Evolutionary conservation across 2,888 invertebrate species (phyloP).

Genomic region (Calliopum simillimum): DNA sequence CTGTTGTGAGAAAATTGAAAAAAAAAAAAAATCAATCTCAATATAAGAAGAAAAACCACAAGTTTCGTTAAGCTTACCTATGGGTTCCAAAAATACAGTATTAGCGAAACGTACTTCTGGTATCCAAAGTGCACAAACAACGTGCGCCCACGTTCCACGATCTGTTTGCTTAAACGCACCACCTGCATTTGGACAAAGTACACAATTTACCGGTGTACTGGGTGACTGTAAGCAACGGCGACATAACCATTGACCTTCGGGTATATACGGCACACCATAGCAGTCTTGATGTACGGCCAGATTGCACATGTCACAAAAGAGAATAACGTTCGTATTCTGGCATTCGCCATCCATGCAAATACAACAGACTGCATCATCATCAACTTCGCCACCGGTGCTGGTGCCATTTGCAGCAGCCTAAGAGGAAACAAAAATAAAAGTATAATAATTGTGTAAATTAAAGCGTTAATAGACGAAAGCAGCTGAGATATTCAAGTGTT

Average conservation of each 20-base stretch:
- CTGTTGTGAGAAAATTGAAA: slow-evolving; percentile 65
- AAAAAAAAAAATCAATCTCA: background rate
- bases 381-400: slow-evolving; percentile 82
- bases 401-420: slow-evolving; percentile 76
- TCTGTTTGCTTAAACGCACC: slow-evolving; percentile 99
- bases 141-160: slow-evolving; percentile 95
- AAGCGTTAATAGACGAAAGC: too few species aligned
- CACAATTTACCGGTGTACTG: slow-evolving; percentile 94
- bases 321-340: slow-evolving; percentile 97
- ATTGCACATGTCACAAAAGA: slow-evolving; percentile 99
- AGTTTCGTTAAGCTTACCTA: slow-evolving; percentile 71
- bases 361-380: slow-evolving; percentile 98
- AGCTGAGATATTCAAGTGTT: too few species aligned
- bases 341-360: slow-evolving; percentile 99
- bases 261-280: slow-evolving; percentile 94
- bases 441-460: background rate
- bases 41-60: background rate
- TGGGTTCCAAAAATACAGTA: slow-evolving; percentile 96
- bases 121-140: slow-evolving; percentile 98
- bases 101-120: slow-evolving; percentile 99
- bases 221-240: slow-evolving; percentile 96
- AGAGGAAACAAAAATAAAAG: background rate
- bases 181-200: slow-evolving; percentile 97
- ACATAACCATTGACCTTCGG: slow-evolving; percentile 98
- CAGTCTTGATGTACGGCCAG: slow-evolving; percentile 99